Percentiles rank a stretch among this genome's conserved stretches.
Evolutionary conservation across 2,888 invertebrate genomes (phyloP).

Genomic region (Teleogryllus oceanicus): DNA sequence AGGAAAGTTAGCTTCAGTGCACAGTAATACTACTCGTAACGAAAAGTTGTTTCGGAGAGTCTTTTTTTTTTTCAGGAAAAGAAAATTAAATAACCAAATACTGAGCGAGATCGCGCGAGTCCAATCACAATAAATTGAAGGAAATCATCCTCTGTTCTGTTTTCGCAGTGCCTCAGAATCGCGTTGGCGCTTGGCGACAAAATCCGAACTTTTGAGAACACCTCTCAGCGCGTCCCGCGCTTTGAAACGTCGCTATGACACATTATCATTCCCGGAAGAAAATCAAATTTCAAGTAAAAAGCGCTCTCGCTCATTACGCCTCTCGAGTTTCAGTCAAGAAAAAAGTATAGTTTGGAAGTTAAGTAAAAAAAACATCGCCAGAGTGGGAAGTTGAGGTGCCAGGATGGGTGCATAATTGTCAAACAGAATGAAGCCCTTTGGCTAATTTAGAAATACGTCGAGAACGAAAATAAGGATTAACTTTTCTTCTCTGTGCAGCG

Average conservation of each 20-base stretch:
- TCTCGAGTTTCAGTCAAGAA: not conserved
- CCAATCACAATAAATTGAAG: too few species aligned
- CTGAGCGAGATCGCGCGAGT: too few species aligned
- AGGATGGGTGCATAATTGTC: slow-evolving; percentile 47
- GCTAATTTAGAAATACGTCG: slow-evolving; percentile 30
- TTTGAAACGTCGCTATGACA: not conserved
- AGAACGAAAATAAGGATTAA: slow-evolving; percentile 6
- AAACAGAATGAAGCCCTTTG: slow-evolving; percentile 47
- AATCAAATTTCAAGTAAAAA: slow-evolving; percentile 10
- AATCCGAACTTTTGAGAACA: not conserved
- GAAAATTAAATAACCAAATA: too few species aligned
- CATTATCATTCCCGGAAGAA: slow-evolving; percentile 9
- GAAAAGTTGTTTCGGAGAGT: too few species aligned
- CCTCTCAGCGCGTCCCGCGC: not conserved
- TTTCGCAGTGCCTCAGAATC: too few species aligned
- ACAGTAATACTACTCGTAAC: too few species aligned
- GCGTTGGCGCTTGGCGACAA: too few species aligned
- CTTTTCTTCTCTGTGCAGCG: not conserved
- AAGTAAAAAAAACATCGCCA: not conserved
- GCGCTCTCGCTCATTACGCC: not conserved
- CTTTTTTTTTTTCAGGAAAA: too few species aligned
- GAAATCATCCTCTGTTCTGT: too few species aligned
- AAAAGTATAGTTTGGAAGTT: slow-evolving; percentile 1
- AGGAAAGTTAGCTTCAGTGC: too few species aligned
- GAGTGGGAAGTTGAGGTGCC: slow-evolving; percentile 25